Evolutionary conservation across 2,113 vertebrate genomes (phyloP).

Genomic region (Thalassoma bifasciatum): DNA sequence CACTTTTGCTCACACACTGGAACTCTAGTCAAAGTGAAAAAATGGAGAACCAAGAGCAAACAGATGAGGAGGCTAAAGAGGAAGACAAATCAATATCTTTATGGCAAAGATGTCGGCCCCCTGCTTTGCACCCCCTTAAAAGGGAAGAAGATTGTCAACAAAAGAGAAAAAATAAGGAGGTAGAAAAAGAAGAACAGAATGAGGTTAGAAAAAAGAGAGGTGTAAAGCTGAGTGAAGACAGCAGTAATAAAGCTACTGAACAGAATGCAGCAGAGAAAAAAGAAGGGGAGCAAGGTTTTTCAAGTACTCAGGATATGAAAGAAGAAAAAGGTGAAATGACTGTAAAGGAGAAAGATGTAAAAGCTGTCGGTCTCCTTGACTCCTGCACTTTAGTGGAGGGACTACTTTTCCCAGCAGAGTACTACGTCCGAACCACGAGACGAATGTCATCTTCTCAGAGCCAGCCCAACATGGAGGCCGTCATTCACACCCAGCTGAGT

Average conservation of each 20-base stretch:
- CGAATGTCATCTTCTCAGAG: slow-evolving; percentile 69
- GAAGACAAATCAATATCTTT: slow-evolving; percentile 2
- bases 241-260: neutral
- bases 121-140: neutral
- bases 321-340: slow-evolving; percentile 9
- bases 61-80: neutral
- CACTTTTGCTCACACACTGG: slow-evolving; percentile 70
- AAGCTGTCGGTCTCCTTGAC: slow-evolving; percentile 25
- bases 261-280: neutral
- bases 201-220: neutral
- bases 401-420: slow-evolving; percentile 73
- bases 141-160: neutral
- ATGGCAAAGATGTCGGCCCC: neutral
- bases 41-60: neutral
- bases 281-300: neutral
- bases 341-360: neutral
- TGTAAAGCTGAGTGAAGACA: neutral
- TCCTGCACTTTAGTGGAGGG: slow-evolving; percentile 75
- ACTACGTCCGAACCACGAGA: slow-evolving; percentile 77
- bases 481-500: slow-evolving; percentile 63
- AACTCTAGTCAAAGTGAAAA: slow-evolving; percentile 25
- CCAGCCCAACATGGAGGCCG: slow-evolving; percentile 68
- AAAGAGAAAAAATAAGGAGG: neutral
- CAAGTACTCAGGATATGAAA: neutral
- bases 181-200: neutral